Evolutionary conservation across 2,113 vertebrate species (phyloP).

Genomic region (Catagonus wagneri): DNA sequence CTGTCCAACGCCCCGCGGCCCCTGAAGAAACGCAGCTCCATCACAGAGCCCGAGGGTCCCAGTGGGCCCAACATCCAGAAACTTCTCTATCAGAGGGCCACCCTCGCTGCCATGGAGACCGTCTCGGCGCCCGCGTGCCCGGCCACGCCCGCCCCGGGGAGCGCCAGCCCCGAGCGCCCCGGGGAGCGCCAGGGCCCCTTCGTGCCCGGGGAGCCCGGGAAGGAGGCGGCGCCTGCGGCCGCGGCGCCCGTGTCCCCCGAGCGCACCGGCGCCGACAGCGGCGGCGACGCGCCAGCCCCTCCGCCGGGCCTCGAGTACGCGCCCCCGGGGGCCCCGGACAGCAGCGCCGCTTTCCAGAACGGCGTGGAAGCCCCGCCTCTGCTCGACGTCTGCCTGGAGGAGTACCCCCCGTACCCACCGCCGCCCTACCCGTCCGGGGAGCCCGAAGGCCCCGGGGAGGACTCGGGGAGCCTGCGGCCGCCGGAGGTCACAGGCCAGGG

Average conservation of each 20-base stretch:
- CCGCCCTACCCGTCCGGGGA: constrained; percentile 96
- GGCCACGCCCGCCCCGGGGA: constrained; percentile 82
- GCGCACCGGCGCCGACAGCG: constrained; percentile 67
- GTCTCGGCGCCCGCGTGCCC: constrained; percentile 88
- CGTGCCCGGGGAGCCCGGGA: constrained; percentile 78
- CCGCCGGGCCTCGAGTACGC: constrained; percentile 87
- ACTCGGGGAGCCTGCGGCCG: constrained; percentile 92
- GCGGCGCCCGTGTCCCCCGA: constrained; percentile 83
- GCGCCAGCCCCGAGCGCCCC: constrained; percentile 81
- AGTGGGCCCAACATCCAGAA: constrained; percentile 98
- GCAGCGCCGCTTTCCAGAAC: constrained; percentile 61
- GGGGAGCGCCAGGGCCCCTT: constrained; percentile 86
- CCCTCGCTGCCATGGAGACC: constrained; percentile 97
- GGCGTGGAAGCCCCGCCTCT: constrained; percentile 83
- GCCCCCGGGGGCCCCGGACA: constrained; percentile 82
- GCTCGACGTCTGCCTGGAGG: constrained; percentile 93
- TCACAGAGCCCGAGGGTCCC: constrained; percentile 97
- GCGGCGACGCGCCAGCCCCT: constrained; percentile 86
- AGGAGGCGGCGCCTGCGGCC: constrained; percentile 67
- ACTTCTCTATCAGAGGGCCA: constrained; percentile 97
- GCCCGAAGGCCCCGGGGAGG: constrained; percentile 92
- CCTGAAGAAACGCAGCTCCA: constrained; percentile 98
- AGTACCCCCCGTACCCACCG: constrained; percentile 98
- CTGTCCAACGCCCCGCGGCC: constrained; percentile 96
- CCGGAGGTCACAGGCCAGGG: constrained; percentile 97